phyloP scores from a whole-genome alignment of 1,140 invertebrate species.

The Oedothorax gibbosus region DNA sequence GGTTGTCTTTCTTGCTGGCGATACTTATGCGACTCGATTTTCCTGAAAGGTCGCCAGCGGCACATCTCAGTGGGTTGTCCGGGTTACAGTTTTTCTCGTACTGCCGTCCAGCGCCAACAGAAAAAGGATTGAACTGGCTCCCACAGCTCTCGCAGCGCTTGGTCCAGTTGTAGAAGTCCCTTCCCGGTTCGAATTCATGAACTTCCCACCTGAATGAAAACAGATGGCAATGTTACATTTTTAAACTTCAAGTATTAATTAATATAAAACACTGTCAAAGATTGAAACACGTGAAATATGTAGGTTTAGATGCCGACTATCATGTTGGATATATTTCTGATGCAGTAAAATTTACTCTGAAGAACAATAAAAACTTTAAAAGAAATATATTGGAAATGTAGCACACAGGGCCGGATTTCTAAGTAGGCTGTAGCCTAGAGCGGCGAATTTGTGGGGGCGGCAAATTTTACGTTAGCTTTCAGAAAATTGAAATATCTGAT shows the following conservation, averaged over 20 bases:
- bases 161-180: slow-evolving; percentile 93
- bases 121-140: slow-evolving; percentile 83
- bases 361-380: no score
- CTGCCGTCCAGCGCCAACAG: slow-evolving; percentile 70
- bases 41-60: slow-evolving; percentile 74
- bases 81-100: slow-evolving; percentile 66
- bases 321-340: no score
- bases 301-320: no score
- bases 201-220: slow-evolving; percentile 72
- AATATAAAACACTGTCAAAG: background rate
- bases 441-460: no score
- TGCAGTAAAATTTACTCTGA: no score
- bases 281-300: no score
- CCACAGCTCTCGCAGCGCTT: slow-evolving; percentile 81
- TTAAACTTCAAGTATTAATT: background rate
- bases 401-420: no score
- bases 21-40: slow-evolving; percentile 70
- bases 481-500: no score
- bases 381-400: no score
- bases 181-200: slow-evolving; percentile 75
- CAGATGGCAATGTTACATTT: background rate
- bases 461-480: no score
- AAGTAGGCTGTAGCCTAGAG: no score
- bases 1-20: slow-evolving; percentile 48
- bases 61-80: slow-evolving; percentile 69